Evolutionary conservation across 2,888 invertebrate genomes (phyloP), one percentile per base, ranked within the genome.

Genomic region (Celastrina argiolus): DNA sequence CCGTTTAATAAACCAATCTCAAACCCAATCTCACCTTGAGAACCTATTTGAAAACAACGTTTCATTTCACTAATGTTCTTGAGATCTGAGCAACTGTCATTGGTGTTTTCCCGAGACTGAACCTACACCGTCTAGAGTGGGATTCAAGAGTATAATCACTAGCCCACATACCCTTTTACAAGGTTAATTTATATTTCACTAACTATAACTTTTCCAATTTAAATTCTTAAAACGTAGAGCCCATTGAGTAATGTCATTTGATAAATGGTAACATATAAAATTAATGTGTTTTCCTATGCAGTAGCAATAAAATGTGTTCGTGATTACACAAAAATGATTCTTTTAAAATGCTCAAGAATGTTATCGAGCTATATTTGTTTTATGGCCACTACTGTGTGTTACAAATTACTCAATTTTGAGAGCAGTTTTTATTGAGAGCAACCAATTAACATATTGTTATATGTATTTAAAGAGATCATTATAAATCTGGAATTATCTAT

Each of bases 261-360:
- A 82, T 80, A 77, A 80, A 78, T 78, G 73, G 74, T 73, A 69
- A 74, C 77, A 80, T 75, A 81, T 79, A 80, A 81, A 82, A 76
- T 75, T 68, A 73, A 76, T 76, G 75, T 69, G 71, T 66, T 76
- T 78, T 78, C 80, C 81, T 76, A 80, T 84, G 82, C 87, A 84
- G 88, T 80, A 87, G 88, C 87, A 82, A 78, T 85, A 82, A 82
- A 80, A 83, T 76, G 73, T 73, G 76, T 85, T 39, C 39, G 18
- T 22, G 39, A 61, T 39, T 61, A 61, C 36, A 61, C 18, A 22
- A 61, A n/a, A 61, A 61, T 61, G 61, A 22, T 61, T 39, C 18
- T 61, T 36, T 61, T 14, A 61, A 56, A 61, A 61, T 39, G 7
- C 39, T 61, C 4, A 61, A 39, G 61, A 18, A 36, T 39, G 34